A percentile compares a stretch with the other conserved stretches of the same genome.
Conservation (phyloP, 1,140 invertebrate genomes). For the Eurosta solidaginis region DNA sequence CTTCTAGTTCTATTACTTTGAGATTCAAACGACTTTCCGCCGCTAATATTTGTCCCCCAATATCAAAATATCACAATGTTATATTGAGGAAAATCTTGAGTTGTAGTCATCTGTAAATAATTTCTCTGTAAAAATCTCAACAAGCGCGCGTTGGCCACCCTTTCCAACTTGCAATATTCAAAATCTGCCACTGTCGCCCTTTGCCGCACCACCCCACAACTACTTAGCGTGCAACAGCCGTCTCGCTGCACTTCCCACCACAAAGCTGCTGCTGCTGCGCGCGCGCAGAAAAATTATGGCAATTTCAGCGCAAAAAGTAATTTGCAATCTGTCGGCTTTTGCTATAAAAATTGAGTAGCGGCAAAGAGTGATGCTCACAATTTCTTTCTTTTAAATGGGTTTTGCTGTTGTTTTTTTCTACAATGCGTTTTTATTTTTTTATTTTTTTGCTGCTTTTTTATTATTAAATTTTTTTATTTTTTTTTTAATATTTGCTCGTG, state of each 20-base stretch:
- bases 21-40: too few species aligned
- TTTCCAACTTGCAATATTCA: not conserved
- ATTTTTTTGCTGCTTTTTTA: too few species aligned
- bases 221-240: not conserved
- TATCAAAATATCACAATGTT: too few species aligned
- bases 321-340: conserved; percentile 35
- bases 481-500: not conserved
- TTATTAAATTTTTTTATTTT: not conserved
- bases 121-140: too few species aligned
- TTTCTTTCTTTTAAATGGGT: conserved; percentile 20
- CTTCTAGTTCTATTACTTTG: too few species aligned
- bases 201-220: not conserved
- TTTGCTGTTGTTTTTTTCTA: not conserved
- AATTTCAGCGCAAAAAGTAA: conserved; percentile 32
- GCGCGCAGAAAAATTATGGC: conserved; percentile 10
- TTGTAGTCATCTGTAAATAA: too few species aligned
- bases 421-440: not conserved
- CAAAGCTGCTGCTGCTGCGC: not conserved
- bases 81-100: too few species aligned
- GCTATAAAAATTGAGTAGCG: conserved; percentile 21
- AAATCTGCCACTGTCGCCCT: not conserved
- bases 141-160: not conserved
- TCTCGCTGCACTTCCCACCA: too few species aligned
- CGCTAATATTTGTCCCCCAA: too few species aligned
- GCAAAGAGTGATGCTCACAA: conserved; percentile 26